Evolutionary conservation across 2,797 vertebrate species (phyloP), one percentile per base, ranked within the genome.

Genomic region (Squalus acanthias): DNA sequence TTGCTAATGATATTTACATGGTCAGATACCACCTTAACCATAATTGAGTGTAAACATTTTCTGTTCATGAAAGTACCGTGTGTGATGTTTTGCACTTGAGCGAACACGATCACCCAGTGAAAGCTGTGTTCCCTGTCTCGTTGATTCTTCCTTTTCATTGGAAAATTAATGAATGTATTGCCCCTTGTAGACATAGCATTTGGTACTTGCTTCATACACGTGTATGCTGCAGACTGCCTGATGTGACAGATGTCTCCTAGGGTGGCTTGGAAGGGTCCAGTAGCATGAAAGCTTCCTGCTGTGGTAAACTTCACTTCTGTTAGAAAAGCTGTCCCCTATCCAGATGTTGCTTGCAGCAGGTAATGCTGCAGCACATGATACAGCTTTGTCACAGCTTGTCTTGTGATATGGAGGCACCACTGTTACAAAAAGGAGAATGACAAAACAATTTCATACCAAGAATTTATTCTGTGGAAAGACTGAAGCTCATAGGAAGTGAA

Each of bases 391-490:
- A 82, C 39, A 82, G 79, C 79, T 82, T 82, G 39, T 46, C 39
- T 57, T 89, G 87, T 60, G 24, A 91, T 33, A 91, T 24, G 20
- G 60, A 92, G 89, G 33, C 15, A 39, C 17, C 33, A 20, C 63
- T 24, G 33, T 10, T 22, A 46, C n/a, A 93, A 46, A 93, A 93
- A 69, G 6, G 65, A 39, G n/a, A 93, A 24, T 67, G 60, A 93
- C 17, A 67, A 67, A 67, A 65, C 0, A 20, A 95, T 95, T 12
- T 74, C 13, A 57, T 6, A 33, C 50, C 29, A 57, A 74, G 50
- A 60, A 57, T 95, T 74, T 95, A 60, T 95, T 95, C 29, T 57
- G 70, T 76, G 70, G 70, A 76, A 95, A 57, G 69, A 33, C 7
- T 57, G 26, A 95, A 15, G 26, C 39, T 95, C 39, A 29, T 70